Percentiles rank a stretch among this genome's conserved stretches.
phyloP scores from a whole-genome alignment of 2,888 invertebrate genomes.

The Carterocephalus palaemon region DNA sequence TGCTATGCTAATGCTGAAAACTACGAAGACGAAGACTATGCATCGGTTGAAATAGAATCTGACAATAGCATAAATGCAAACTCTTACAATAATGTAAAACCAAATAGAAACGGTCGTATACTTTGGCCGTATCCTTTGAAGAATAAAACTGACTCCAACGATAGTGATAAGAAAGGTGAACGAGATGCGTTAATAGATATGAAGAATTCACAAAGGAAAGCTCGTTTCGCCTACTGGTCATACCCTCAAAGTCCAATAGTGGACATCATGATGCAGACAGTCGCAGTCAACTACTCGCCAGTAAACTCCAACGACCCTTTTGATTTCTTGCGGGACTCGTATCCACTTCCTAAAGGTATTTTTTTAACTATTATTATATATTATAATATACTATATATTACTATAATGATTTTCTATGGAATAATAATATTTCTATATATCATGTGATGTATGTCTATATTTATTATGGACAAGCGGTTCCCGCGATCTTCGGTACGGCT shows the following conservation, averaged over 20 bases:
- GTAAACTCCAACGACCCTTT: constrained; percentile 56
- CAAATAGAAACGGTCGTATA: constrained; percentile 43
- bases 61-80: constrained; percentile 26
- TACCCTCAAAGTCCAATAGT: constrained; percentile 60
- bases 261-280: constrained; percentile 61
- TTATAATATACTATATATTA: not conserved
- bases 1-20: constrained; percentile 28
- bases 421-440: no score
- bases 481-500: no score
- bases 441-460: no score
- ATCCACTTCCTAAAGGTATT: constrained; percentile 68
- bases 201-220: constrained; percentile 27
- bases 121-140: constrained; percentile 55
- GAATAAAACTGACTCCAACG: constrained; percentile 35
- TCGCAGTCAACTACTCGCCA: constrained; percentile 50
- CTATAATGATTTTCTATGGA: not conserved
- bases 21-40: constrained; percentile 43
- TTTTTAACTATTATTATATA: not conserved
- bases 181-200: constrained; percentile 6
- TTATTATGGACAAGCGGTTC: no score
- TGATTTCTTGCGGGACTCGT: constrained; percentile 63
- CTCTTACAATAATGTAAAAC: constrained; percentile 26
- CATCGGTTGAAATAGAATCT: constrained; percentile 42
- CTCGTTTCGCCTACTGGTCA: constrained; percentile 50
- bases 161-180: constrained; percentile 23